phyloP scores from a whole-genome alignment of 1,140 invertebrate species.

The Brachionus rubens region DNA sequence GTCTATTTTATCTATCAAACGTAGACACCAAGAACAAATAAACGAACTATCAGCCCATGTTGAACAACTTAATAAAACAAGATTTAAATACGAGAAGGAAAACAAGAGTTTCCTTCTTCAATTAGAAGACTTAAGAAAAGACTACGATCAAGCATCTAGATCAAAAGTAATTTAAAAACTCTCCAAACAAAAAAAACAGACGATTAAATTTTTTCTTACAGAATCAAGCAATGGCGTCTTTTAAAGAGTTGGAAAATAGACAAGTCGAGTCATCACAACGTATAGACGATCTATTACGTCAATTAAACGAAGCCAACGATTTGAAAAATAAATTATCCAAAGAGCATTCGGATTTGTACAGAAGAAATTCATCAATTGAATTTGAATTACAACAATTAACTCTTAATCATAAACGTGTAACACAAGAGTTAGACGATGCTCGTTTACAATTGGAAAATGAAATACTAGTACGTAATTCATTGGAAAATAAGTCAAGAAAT shows the following conservation, averaged over 20 bases:
- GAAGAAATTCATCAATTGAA: slow-evolving; percentile 20
- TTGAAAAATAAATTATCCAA: slow-evolving; percentile 10
- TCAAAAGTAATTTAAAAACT: not conserved
- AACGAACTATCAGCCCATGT: slow-evolving; percentile 37
- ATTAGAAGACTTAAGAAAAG: slow-evolving; percentile 41
- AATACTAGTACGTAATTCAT: slow-evolving; percentile 25
- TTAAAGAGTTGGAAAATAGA: slow-evolving; percentile 20
- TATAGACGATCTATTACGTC: slow-evolving; percentile 29
- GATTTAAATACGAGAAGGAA: slow-evolving; percentile 44
- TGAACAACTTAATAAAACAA: slow-evolving; percentile 10
- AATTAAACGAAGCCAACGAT: slow-evolving; percentile 39
- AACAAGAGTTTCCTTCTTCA: slow-evolving; percentile 35
- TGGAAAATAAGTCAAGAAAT: slow-evolving; percentile 10
- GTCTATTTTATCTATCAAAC: not conserved
- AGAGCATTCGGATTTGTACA: slow-evolving; percentile 26
- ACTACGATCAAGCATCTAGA: slow-evolving; percentile 19
- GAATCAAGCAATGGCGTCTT: not conserved
- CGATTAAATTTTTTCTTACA: not conserved
- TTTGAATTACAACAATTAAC: slow-evolving; percentile 37
- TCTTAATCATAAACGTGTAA: not conserved
- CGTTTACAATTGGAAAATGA: slow-evolving; percentile 30
- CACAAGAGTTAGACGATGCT: slow-evolving; percentile 39
- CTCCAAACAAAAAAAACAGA: no score
- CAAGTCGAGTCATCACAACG: not conserved
- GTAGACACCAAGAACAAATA: slow-evolving; percentile 35